A percentile compares a stretch with the other conserved stretches of the same genome.
Conservation (phyloP, 2,888 invertebrate species). For the Abrostola tripartita region DNA sequence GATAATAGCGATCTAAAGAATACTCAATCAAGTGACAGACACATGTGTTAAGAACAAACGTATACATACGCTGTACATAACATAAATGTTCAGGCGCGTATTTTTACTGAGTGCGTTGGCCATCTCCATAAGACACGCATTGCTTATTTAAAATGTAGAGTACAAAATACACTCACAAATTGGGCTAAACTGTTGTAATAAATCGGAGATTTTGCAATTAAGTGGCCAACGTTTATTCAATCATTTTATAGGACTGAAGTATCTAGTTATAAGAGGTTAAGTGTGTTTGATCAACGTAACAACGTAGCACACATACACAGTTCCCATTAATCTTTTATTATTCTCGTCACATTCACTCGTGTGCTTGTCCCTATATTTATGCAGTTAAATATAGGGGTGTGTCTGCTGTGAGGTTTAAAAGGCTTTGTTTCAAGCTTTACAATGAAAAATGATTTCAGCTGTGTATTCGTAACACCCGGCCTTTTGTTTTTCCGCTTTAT, state of each 20-base stretch:
- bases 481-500: constrained; percentile 16
- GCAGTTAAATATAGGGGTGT: constrained; percentile 6
- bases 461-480: constrained; percentile 7
- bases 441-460: constrained; percentile 22
- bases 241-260: neutral
- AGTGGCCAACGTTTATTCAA: neutral
- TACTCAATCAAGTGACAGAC: too few relatives aligned
- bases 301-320: constrained; percentile 37
- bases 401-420: neutral
- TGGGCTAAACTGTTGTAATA: neutral
- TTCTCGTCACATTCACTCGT: constrained; percentile 28
- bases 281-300: constrained; percentile 14
- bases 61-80: too few relatives aligned
- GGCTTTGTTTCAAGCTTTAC: constrained; percentile 16
- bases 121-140: too few relatives aligned
- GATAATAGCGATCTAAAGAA: too few relatives aligned
- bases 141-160: too few relatives aligned
- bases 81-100: too few relatives aligned
- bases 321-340: constrained; percentile 54
- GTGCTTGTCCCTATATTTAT: constrained; percentile 4
- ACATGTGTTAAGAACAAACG: too few relatives aligned
- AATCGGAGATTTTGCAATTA: neutral
- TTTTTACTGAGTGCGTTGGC: too few relatives aligned
- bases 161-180: too few relatives aligned
- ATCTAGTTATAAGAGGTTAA: neutral